A percentile compares a stretch with the other conserved stretches of the same genome.
Evolutionary conservation across 1,140 invertebrate species (phyloP).

Genomic region (Neodiprion pinetum): DNA sequence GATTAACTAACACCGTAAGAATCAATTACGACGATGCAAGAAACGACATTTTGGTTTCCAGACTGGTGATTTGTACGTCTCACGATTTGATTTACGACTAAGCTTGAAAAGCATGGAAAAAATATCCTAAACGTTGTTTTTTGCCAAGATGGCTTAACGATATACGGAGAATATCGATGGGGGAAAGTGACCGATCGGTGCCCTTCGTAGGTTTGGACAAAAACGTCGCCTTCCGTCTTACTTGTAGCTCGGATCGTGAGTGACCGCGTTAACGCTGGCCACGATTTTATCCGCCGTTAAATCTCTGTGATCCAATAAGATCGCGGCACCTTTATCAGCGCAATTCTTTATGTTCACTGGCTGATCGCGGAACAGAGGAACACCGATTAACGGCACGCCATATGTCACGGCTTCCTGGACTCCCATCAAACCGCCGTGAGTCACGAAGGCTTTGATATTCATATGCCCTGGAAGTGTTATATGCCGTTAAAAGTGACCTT

Average conservation of each 20-base stretch:
- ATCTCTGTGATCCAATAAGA: slow-evolving; percentile 27
- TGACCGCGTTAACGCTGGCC: slow-evolving; percentile 39
- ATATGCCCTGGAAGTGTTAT: slow-evolving; percentile 31
- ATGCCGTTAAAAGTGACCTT: not conserved
- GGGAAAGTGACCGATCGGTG: too few species aligned
- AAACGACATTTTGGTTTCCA: too few species aligned
- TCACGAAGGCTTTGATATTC: slow-evolving; percentile 50
- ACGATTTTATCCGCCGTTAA: slow-evolving; percentile 48
- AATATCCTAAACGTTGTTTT: too few species aligned
- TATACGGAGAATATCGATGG: too few species aligned
- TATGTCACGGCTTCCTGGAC: slow-evolving; percentile 50
- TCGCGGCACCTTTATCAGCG: slow-evolving; percentile 33
- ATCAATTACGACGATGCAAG: too few species aligned
- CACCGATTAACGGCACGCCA: slow-evolving; percentile 40
- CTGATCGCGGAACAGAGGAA: slow-evolving; percentile 60
- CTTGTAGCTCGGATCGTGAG: slow-evolving; percentile 47
- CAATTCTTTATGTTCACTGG: slow-evolving; percentile 30
- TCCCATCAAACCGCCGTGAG: slow-evolving; percentile 60
- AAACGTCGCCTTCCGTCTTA: slow-evolving; percentile 22
- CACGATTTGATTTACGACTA: too few species aligned
- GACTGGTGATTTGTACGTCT: too few species aligned
- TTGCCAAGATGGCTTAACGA: too few species aligned
- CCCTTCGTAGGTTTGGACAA: too few species aligned
- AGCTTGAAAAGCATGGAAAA: too few species aligned
- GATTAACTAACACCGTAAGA: too few species aligned